Conservation (phyloP, 2,113 vertebrate genomes). For the Bufo bufo region DNA sequence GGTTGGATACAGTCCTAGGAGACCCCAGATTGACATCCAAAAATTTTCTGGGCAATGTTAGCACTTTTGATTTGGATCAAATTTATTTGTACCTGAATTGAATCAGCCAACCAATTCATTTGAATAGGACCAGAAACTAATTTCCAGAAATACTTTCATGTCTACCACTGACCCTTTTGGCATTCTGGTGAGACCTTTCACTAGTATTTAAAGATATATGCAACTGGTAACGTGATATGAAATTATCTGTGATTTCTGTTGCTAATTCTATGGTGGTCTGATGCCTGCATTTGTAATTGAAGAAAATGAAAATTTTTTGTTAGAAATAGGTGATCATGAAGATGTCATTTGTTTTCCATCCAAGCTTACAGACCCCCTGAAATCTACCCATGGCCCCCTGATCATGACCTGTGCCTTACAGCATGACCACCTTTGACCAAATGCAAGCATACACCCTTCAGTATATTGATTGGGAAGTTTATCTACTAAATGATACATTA, state of each 20-base stretch:
- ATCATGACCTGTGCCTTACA: background rate
- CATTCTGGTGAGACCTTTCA: too few relatives aligned
- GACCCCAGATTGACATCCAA: too few relatives aligned
- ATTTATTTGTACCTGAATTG: too few relatives aligned
- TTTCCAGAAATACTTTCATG: too few relatives aligned
- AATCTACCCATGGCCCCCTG: too few relatives aligned
- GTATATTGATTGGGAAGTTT: background rate
- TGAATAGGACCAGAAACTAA: too few relatives aligned
- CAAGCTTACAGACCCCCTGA: background rate
- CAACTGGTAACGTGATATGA: background rate
- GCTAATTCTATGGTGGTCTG: background rate
- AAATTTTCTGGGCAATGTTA: too few relatives aligned
- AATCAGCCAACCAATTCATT: too few relatives aligned
- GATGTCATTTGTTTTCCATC: background rate
- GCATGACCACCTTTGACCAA: background rate
- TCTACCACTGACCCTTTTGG: too few relatives aligned
- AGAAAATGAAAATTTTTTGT: background rate
- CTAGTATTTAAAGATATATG: background rate
- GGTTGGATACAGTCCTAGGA: too few relatives aligned
- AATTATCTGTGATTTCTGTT: background rate
- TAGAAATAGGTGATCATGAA: background rate
- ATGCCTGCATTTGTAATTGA: background rate
- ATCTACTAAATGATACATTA: conserved; percentile 22
- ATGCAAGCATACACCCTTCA: background rate
- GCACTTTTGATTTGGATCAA: too few relatives aligned